Evolutionary conservation across 2,113 vertebrate species (phyloP).

Genomic region (Accipiter virgatus): DNA sequence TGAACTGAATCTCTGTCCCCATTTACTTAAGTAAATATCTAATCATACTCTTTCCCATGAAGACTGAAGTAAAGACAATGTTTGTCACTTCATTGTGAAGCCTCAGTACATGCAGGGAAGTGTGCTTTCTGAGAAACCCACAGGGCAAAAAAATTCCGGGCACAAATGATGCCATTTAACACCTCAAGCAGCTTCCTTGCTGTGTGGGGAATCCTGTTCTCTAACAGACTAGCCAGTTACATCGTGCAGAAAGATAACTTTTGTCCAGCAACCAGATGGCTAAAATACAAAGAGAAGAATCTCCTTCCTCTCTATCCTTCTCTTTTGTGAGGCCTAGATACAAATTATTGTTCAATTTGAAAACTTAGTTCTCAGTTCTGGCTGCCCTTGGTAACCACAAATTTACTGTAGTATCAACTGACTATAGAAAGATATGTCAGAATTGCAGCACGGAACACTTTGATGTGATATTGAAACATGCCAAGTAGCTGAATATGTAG

Average conservation of each 20-base stretch:
- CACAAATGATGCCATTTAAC: background rate
- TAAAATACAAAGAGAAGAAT: background rate
- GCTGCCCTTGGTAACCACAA: background rate
- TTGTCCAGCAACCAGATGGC: background rate
- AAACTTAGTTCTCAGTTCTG: background rate
- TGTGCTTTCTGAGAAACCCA: background rate
- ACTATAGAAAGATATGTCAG: background rate
- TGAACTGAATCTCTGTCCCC: background rate
- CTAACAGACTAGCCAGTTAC: background rate
- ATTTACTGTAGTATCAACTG: background rate
- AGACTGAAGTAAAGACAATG: background rate
- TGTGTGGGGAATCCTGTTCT: background rate
- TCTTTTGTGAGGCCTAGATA: background rate
- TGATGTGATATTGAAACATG: background rate
- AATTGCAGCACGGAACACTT: background rate
- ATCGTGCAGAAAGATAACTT: background rate
- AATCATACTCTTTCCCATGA: background rate
- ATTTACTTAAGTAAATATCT: background rate
- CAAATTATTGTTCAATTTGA: background rate
- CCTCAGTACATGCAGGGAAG: background rate
- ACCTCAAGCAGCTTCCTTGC: background rate
- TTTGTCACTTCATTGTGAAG: background rate
- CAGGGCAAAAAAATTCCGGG: background rate
- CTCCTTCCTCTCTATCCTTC: background rate
- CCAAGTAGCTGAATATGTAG: background rate